A percentile compares a stretch with the other conserved stretches of the same genome.
These are phyloP conservation scores for Melanotus villosus DNA, from an alignment of 2,888 invertebrate genomes.

Conservation along the genomic window DNA sequence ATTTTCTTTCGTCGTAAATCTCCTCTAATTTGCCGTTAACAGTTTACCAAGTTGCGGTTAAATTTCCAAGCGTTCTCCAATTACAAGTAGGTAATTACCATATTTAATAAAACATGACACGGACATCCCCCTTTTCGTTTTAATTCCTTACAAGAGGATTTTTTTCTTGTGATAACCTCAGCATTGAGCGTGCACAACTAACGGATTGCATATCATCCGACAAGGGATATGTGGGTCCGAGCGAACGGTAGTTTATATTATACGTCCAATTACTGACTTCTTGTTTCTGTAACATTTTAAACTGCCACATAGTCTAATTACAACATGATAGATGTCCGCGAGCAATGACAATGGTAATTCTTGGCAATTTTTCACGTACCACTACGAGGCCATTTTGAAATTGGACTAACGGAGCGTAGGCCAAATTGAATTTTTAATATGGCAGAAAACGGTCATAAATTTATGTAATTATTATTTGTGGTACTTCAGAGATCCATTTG, in stretches of 20 bases:
- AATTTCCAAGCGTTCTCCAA: not conserved
- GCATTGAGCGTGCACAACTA: slow-evolving; percentile 29
- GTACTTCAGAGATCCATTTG: no score
- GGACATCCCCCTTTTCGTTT: slow-evolving; percentile 14
- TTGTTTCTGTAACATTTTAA: slow-evolving; percentile 39
- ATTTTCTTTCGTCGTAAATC: no score
- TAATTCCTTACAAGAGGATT: slow-evolving; percentile 15
- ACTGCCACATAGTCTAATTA: slow-evolving; percentile 37
- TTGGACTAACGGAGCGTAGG: not conserved
- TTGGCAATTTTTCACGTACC: not conserved
- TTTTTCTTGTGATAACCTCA: slow-evolving; percentile 28
- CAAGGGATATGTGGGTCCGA: slow-evolving; percentile 44
- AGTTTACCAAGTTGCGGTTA: not conserved
- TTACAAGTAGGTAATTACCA: not conserved
- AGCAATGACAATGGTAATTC: not conserved
- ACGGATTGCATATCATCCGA: slow-evolving; percentile 37
- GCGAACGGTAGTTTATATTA: slow-evolving; percentile 39
- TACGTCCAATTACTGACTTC: slow-evolving; percentile 39
- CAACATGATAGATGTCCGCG: slow-evolving; percentile 26
- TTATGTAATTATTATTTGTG: no score
- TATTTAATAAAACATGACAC: slow-evolving; percentile 1
- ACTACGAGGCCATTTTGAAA: not conserved
- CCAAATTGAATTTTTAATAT: no score
- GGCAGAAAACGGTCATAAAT: no score
- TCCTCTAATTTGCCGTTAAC: no score